Base-by-base conservation (phyloP, 1,140 invertebrate genomes). In the Brachystomella parvula region DNA sequence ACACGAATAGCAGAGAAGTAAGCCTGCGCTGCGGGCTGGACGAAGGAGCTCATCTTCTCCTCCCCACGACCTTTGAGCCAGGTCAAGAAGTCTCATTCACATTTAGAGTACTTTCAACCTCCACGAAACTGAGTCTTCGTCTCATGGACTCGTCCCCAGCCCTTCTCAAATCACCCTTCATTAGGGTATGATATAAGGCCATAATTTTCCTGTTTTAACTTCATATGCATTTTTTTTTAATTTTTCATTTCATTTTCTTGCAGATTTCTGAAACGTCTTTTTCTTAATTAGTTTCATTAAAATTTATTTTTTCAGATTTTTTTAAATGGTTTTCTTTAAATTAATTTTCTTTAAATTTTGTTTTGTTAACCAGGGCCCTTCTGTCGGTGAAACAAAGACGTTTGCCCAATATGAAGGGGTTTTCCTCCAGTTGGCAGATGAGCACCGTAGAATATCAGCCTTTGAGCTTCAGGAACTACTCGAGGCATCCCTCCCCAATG, bases 61-160 rank as follows among this genome's bases (percentile, higher is more conserved):
- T 95, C 73, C 91, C 92, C 15, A 94, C 92, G 1, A 94, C 91
- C 1, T 94, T 93, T 77, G 92, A 94, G 78, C 89, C 92, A 0
- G 86, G 88, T 0, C 88, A 94, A 76, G 92, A 94, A 80, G 89
- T 89, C 0, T 86, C 85, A 68, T 93, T 92, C 75, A 90, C 89
- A 0, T 78, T 92, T 3, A 78, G 89, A 68, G 86, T 92, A n/a
- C 90, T 86, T 76, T 90, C 89, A 21, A 85, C 82, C 69, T 53
- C 49, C 12, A 53, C 49, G 24, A 53, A 53, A 53, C 21, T 53
- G 49, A 53, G 49, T 53, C 49, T 53, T 15, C 9, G 49, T 3
- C 49, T 53, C 24, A 53, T 53, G 82, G 85, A 76, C 33, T 33
- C 79, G 81, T 76, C 57, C 17, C 39, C 26, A 47, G 28, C 53